These are phyloP conservation scores for Heliconius eleuchia DNA, from an alignment of 1,140 invertebrate genomes.

Conservation along the genomic window DNA sequence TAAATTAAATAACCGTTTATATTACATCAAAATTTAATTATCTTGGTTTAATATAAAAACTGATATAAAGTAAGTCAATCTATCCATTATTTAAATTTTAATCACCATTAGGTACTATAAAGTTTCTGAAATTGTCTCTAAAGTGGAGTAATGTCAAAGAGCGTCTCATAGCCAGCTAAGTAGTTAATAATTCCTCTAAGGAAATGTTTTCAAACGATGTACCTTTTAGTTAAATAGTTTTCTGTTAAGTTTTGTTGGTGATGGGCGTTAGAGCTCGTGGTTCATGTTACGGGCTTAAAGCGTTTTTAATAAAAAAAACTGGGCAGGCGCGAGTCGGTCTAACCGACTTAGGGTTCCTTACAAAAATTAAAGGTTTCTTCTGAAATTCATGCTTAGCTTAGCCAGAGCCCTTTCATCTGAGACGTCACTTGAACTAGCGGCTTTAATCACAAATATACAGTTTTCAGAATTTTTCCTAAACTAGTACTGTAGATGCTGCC, in stretches of 20 bases:
- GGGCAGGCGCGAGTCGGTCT: too few species aligned
- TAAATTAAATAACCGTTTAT: too few species aligned
- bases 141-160: conserved; percentile 46
- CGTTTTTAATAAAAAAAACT: background rate
- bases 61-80: background rate
- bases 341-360: too few species aligned
- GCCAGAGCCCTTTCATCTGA: too few species aligned
- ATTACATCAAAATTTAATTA: too few species aligned
- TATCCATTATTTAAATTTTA: background rate
- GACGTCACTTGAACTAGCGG: too few species aligned
- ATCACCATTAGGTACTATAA: background rate
- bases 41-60: too few species aligned
- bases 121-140: conserved; percentile 43
- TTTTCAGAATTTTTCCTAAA: too few species aligned
- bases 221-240: conserved; percentile 60
- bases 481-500: too few species aligned
- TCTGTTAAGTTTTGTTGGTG: conserved; percentile 39
- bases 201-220: conserved; percentile 61
- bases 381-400: too few species aligned
- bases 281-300: background rate
- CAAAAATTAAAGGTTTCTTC: too few species aligned
- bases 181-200: conserved; percentile 62
- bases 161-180: conserved; percentile 47
- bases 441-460: too few species aligned
- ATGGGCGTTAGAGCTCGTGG: background rate